A percentile compares a stretch with the other conserved stretches of the same genome.
phyloP scores from a whole-genome alignment of 2,888 invertebrate genomes.

The Eremobia ochroleuca region DNA sequence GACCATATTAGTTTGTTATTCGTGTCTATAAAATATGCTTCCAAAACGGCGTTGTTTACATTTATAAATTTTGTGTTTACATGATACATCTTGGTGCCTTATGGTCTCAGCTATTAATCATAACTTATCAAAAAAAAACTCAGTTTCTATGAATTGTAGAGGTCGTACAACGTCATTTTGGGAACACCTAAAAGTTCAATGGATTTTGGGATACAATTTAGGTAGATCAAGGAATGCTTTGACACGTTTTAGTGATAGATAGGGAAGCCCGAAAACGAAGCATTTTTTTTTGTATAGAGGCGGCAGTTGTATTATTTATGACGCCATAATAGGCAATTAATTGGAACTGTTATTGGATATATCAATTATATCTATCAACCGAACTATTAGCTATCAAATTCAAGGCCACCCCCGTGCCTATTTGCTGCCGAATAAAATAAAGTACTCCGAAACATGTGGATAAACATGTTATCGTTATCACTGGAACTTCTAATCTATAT shows the following conservation, averaged over 20 bases:
- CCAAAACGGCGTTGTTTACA: slow-evolving; percentile 34
- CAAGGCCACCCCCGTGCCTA: slow-evolving; percentile 23
- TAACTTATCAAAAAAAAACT: not conserved
- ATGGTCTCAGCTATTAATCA: slow-evolving; percentile 6
- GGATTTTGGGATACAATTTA: not conserved
- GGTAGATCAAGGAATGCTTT: not conserved
- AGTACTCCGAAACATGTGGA: not conserved
- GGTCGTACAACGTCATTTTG: not conserved
- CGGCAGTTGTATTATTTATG: not conserved
- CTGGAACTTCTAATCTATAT: not conserved
- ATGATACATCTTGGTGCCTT: slow-evolving; percentile 42
- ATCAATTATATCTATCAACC: slow-evolving; percentile 43
- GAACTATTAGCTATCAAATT: slow-evolving; percentile 16
- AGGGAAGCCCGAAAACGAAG: not conserved
- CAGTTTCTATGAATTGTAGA: not conserved
- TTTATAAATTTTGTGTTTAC: slow-evolving; percentile 27
- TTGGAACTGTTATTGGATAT: slow-evolving; percentile 21
- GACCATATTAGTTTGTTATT: not conserved
- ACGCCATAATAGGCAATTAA: slow-evolving; percentile 34
- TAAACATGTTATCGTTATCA: not conserved
- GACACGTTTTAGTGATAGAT: not conserved
- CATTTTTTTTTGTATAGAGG: not conserved
- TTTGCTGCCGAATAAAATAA: slow-evolving; percentile 22
- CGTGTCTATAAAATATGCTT: slow-evolving; percentile 4
- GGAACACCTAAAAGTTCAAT: not conserved